Conservation (phyloP, 2,888 invertebrate genomes). For the Timandra comae region DNA sequence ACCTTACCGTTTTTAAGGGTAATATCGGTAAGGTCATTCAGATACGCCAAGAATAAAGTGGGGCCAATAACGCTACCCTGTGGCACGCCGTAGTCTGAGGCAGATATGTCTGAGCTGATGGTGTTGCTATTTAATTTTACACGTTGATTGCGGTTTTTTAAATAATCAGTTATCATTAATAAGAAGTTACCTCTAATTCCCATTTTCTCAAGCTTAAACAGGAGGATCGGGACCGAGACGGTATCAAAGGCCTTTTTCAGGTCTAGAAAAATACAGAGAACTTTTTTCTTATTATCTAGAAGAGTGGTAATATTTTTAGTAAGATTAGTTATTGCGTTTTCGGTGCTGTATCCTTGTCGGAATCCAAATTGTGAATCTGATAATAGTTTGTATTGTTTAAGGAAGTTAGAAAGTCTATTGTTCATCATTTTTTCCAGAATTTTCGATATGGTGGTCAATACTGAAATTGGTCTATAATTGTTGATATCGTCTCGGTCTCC, state of each 20-base stretch:
- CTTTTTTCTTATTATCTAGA: neutral
- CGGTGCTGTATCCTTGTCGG: conserved; percentile 1
- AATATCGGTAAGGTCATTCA: too few relatives aligned
- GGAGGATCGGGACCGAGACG: conserved; percentile 1
- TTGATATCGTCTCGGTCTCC: neutral
- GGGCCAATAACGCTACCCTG: too few relatives aligned
- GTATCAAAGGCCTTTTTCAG: conserved; percentile 5
- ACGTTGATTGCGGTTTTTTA: neutral
- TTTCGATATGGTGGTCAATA: conserved; percentile 1
- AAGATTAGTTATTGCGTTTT: conserved; percentile 2
- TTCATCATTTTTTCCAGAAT: conserved; percentile 2
- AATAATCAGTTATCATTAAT: neutral
- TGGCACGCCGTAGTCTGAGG: too few relatives aligned
- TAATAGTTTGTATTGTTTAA: conserved; percentile 1
- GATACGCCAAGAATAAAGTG: too few relatives aligned
- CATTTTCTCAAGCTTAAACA: neutral
- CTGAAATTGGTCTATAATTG: neutral
- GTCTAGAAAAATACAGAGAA: conserved; percentile 4
- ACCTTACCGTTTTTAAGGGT: too few relatives aligned
- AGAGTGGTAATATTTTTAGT: conserved; percentile 1
- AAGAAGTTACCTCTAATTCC: neutral
- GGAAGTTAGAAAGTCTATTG: neutral
- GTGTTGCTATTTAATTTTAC: neutral
- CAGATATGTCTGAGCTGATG: too few relatives aligned
- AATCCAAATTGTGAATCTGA: conserved; percentile 5